These are phyloP conservation scores for Nomada ferruginata DNA, from an alignment of 2,888 invertebrate genomes.

Conservation along the genomic window DNA sequence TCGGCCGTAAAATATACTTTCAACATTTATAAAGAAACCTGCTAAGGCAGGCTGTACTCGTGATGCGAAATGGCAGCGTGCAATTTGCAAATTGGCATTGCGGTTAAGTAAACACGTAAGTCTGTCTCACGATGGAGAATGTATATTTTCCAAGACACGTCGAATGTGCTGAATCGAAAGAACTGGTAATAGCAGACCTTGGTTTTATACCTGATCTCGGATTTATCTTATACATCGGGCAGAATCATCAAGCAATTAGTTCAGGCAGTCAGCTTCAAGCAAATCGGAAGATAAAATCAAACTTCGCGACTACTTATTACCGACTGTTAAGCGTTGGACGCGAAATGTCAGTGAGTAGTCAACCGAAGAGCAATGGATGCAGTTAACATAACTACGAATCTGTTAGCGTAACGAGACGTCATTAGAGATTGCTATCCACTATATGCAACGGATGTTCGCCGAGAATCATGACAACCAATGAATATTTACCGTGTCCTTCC, in stretches of 20 bases:
- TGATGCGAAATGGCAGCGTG: slow-evolving; percentile 6
- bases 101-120: slow-evolving; percentile 18
- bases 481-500: slow-evolving; percentile 55
- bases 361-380: slow-evolving; percentile 31
- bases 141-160: slow-evolving; percentile 42
- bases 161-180: slow-evolving; percentile 45
- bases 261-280: slow-evolving; percentile 45
- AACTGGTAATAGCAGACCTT: slow-evolving; percentile 41
- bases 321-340: slow-evolving; percentile 25
- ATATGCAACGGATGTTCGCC: slow-evolving; percentile 54
- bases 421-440: slow-evolving; percentile 57
- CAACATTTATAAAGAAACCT: no score
- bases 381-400: slow-evolving; percentile 46
- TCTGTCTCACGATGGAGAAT: slow-evolving; percentile 13
- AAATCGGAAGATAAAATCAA: slow-evolving; percentile 61
- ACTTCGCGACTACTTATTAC: slow-evolving; percentile 42
- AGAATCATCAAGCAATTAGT: slow-evolving; percentile 60
- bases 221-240: slow-evolving; percentile 47
- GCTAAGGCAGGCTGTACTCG: no score
- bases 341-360: slow-evolving; percentile 55
- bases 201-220: slow-evolving; percentile 29
- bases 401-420: slow-evolving; percentile 61
- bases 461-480: slow-evolving; percentile 59
- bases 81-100: slow-evolving; percentile 3
- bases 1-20: no score